A percentile compares a stretch with the other conserved stretches of the same genome.
These are phyloP conservation scores for Isaurus tuberculatus DNA, from an alignment of 92 coral and sea anemone species.

Conservation along the genomic window DNA sequence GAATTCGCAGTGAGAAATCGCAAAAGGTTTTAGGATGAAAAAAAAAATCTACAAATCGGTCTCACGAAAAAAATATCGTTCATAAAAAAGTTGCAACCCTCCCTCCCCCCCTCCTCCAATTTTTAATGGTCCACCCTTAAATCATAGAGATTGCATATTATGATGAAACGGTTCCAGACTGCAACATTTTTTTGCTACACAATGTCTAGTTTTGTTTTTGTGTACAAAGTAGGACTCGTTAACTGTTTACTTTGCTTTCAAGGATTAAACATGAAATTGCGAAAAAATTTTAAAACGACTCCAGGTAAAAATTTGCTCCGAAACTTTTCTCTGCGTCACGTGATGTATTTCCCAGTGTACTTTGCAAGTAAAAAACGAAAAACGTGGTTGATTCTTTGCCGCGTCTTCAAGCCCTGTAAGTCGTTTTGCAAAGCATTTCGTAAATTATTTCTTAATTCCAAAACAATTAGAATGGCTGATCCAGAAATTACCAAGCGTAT, in stretches of 20 bases:
- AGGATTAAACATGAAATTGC: background rate
- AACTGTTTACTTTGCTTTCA: background rate
- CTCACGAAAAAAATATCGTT: too few relatives aligned
- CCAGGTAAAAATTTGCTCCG: background rate
- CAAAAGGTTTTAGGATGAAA: too few relatives aligned
- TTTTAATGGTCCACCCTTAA: too few relatives aligned
- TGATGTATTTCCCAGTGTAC: slow-evolving; percentile 49
- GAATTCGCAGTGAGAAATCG: too few relatives aligned
- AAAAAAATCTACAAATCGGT: too few relatives aligned
- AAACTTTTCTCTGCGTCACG: slow-evolving; percentile 21
- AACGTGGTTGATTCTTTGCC: slow-evolving; percentile 40
- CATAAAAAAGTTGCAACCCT: too few relatives aligned
- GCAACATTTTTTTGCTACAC: background rate
- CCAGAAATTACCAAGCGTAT: slow-evolving; percentile 89
- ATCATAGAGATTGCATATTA: too few relatives aligned
- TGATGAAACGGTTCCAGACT: slow-evolving; percentile 2
- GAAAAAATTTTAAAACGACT: background rate
- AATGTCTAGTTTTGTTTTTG: background rate
- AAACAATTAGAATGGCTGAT: slow-evolving; percentile 72
- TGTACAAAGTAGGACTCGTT: background rate
- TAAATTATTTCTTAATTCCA: slow-evolving; percentile 1
- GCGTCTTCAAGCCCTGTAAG: slow-evolving; percentile 39
- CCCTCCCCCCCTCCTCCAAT: too few relatives aligned
- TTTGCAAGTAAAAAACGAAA: slow-evolving; percentile 30
- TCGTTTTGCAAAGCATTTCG: background rate